Evolutionary conservation across 1,140 invertebrate species (phyloP).

Genomic region (Dufourea novaeangliae): DNA sequence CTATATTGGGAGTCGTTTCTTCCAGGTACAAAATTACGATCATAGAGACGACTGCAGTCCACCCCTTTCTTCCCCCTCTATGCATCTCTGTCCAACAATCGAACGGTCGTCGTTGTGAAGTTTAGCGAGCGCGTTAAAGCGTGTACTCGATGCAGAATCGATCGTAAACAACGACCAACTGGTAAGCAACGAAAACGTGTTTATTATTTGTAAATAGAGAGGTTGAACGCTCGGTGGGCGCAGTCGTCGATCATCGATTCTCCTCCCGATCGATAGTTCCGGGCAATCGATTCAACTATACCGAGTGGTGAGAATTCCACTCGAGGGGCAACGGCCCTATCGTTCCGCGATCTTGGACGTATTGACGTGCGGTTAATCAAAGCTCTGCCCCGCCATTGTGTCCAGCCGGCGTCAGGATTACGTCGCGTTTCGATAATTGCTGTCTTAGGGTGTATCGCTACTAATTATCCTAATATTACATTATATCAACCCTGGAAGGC

Average conservation of each 20-base stretch:
- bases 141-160: neutral
- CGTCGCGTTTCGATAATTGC: conserved; percentile 49
- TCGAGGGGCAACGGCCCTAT: conserved; percentile 35
- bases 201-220: conserved; percentile 14
- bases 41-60: neutral
- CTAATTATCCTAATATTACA: conserved; percentile 34
- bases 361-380: conserved; percentile 63
- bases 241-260: too few species aligned
- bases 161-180: neutral
- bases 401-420: conserved; percentile 37
- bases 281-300: too few species aligned
- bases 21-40: neutral
- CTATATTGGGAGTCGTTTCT: conserved; percentile 12
- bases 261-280: too few species aligned
- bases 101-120: neutral
- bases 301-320: too few species aligned
- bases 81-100: neutral
- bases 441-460: conserved; percentile 27
- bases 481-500: neutral
- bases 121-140: neutral
- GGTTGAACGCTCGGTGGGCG: too few species aligned
- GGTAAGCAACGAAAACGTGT: neutral
- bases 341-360: conserved; percentile 44
- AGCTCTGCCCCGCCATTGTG: conserved; percentile 42
- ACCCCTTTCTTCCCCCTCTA: too few species aligned